Evolutionary conservation across 2,888 invertebrate species (phyloP).

Genomic region (Epinotia demarniana): DNA sequence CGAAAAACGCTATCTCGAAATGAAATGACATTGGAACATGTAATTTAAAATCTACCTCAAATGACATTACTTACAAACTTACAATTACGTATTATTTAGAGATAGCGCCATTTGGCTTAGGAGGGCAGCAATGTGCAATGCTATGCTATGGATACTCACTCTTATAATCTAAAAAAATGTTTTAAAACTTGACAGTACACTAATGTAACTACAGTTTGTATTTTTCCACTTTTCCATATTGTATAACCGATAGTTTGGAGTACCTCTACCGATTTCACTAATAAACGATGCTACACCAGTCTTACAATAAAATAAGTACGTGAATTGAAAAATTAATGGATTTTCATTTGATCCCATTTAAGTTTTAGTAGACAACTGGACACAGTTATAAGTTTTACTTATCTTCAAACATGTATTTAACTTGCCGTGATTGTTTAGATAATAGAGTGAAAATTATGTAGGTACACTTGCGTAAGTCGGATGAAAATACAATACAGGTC

Average conservation of each 20-base stretch:
- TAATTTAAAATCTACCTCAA: too few relatives aligned
- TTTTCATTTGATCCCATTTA: constrained; percentile 26
- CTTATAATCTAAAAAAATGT: background rate
- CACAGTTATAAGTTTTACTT: background rate
- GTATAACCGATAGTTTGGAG: constrained; percentile 52
- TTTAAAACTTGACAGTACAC: constrained; percentile 22
- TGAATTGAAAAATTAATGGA: constrained; percentile 28
- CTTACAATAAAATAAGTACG: constrained; percentile 37
- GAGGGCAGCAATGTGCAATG: too few relatives aligned
- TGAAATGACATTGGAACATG: too few relatives aligned
- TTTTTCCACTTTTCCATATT: constrained; percentile 81
- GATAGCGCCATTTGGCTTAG: too few relatives aligned
- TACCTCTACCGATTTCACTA: constrained; percentile 44
- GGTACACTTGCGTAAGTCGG: too few relatives aligned
- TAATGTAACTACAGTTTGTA: constrained; percentile 52
- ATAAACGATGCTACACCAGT: constrained; percentile 32
- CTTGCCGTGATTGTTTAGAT: too few relatives aligned
- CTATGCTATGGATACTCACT: background rate
- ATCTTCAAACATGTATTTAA: too few relatives aligned
- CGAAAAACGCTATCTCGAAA: too few relatives aligned
- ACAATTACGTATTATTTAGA: too few relatives aligned
- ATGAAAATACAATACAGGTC: too few relatives aligned
- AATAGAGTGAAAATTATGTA: too few relatives aligned
- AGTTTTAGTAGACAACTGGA: background rate
- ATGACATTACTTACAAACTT: too few relatives aligned